Evolutionary conservation across 2,888 invertebrate genomes (phyloP), one percentile per base, ranked within the genome.

Genomic region (Brachycybe producta): DNA sequence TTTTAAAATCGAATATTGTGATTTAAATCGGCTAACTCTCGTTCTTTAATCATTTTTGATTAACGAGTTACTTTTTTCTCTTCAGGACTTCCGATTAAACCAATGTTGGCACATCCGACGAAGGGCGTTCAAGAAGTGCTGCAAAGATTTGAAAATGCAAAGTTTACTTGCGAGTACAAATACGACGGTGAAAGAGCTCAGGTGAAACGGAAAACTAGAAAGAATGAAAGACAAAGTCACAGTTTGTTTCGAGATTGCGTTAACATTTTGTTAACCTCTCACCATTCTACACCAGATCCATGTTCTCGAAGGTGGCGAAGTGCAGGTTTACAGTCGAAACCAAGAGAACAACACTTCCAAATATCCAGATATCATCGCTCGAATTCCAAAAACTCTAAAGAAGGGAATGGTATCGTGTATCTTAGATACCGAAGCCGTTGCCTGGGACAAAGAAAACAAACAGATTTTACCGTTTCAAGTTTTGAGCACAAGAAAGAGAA

Each of bases 21-120:
- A n/a, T n/a, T n/a, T n/a, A n/a, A n/a, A n/a, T n/a, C n/a, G n/a
- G n/a, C n/a, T n/a, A n/a, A n/a, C n/a, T n/a, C n/a, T n/a, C n/a
- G n/a, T n/a, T n/a, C n/a, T n/a, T n/a, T n/a, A n/a, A n/a, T n/a
- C n/a, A n/a, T n/a, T n/a, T n/a, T n/a, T n/a, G n/a, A n/a, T n/a
- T n/a, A n/a, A 19, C 34, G 17, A 44, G 34, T 44, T 15, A 23
- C 30, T 28, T 17, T 23, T 39, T 21, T 50, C 17, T 43, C 15
- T 44, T 8, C 15, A 66, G 73, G 73, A 55, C 77, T 94, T 57
- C 98, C 98, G 11, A 73, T 98, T 56, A 90, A 94, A 66, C 98
- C 98, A 1, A 98, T 98, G 98, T 73, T 98, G 62, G 98, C 98
- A 0, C 95, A 97, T 65, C 97, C 98, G 2, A 92, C 97, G 0